Evolutionary conservation across 2,797 vertebrate species (phyloP), one percentile per base, ranked within the genome.

Genomic region (Sebastes melanostomus): DNA sequence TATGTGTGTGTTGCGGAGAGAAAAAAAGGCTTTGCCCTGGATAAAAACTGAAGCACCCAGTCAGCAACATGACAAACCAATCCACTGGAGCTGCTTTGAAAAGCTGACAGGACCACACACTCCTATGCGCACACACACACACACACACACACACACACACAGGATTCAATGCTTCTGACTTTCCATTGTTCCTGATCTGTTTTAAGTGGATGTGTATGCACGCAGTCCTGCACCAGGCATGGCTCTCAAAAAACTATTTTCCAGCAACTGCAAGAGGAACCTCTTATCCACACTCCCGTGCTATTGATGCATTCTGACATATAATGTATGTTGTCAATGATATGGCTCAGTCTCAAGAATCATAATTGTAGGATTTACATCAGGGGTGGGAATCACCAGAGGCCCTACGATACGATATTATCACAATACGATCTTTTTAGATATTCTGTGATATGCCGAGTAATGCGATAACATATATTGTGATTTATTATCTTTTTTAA

Each of bases 21-120:
- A 36, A 62, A 65, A 86, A 89, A 86, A 76, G 72, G 65, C 78
- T 91, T 82, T 84, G 78, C 36, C 88, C 87, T 88, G 88, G 82
- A 92, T 93, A 89, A 88, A 93, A 92, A 78, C 86, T 86, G 91
- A 93, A 90, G 89, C 81, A 89, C 86, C 82, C 80, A 91, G 91
- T 94, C 91, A 92, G 91, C 92, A 90, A 93, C 85, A 90, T 89
- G 92, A 92, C 91, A 93, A 91, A 92, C 77, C 88, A 92, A 93
- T 93, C 88, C 81, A 87, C 70, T 86, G 77, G 4, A 24, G 27
- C 38, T 82, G 76, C 81, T 91, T 85, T 91, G 79, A 90, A 87
- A 89, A 78, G 83, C 82, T 83, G 89, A 92, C 90, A 87, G 77
- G 80, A 86, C 84, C 84, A 10, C 32, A 34, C 9, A 34, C 32